Evolutionary conservation across 2,113 vertebrate species (phyloP), one percentile per base, ranked within the genome.

Genomic region (Chaetodon trifascialis): DNA sequence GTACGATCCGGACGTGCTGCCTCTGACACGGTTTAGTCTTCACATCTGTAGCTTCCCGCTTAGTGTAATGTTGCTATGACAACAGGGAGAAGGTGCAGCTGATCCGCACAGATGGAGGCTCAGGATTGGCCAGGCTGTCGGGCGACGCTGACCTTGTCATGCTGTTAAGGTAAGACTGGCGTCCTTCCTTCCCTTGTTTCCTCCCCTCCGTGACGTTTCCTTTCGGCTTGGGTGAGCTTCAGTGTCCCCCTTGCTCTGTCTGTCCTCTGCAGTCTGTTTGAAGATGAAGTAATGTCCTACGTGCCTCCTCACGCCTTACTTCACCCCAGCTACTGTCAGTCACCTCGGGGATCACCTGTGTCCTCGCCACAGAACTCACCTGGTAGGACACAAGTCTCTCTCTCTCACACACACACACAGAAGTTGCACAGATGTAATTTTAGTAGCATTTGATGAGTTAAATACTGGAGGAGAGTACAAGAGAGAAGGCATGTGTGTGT

Each of bases 281-380:
- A 98, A 94, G 97, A 98, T 91, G 97, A 98, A 89, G 97, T 98
- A 70, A 98, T 98, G 97, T 98, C 97, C 0, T 98, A 97, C 0
- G 95, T 98, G 89, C 97, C 97, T 46, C 97, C 97, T 91, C 97
- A 97, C 89, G 95, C 97, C 96, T 97, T 98, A 96, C 97, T 98
- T 72, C 96, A 98, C 93, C 97, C 97, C 69, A 97, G 96, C 93
- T 98, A 97, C 93, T 97, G 97, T 90, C 97, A 97, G 82, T 94
- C 93, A 25, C 91, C 93, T 11, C 91, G 93, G 21, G 90, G 85
- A 0, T 94, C 93, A 0, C 93, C 93, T 1, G 93, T 92, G 68
- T 96, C 97, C 52, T 98, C 97, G 0, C 97, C 97, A 59, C 97
- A 98, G 91, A 98, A 97, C 92, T 98, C 97, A 21, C 97, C 97